Base-by-base conservation (phyloP, 2,113 vertebrate genomes). In the Gymnogyps californianus region DNA sequence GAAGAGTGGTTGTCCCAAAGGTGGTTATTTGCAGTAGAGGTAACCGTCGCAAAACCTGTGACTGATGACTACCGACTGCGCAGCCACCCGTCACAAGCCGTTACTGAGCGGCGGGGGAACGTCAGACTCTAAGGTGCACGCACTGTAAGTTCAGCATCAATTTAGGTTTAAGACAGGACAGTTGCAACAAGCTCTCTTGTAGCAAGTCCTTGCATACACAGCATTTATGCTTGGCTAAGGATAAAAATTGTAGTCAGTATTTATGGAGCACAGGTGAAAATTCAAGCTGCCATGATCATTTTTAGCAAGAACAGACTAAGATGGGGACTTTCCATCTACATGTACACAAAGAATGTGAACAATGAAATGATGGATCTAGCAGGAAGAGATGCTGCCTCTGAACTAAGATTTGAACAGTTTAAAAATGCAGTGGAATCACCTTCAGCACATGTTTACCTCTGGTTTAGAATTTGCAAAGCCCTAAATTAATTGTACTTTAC, bases 341-440 rank as follows among this genome's bases (percentile, higher is more conserved):
- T 0, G 1, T 62, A n/a, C 25, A 49, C 0, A 61, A 44, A 70
- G 0, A 77, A 84, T 6, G 16, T 57, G 29, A 42, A 78, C 6
- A 15, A 74, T 59, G 22, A 90, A 90, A 71, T n/a, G 8, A 66
- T 62, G 7, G 64, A 78, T 88, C 22, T 76, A 47, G 16, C 62
- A 58, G 29, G 38, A 88, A 62, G 38, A 88, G 29, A 26, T 51
- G 71, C 58, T 89, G 32, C 8, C 34, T 80, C 66, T 67, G n/a
- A 83, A 85, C 36, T 42, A 83, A 76, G 57, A 59, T 76, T 51
- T 88, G 66, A 82, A 71, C 19, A 49, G 32, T 54, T 40, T 40
- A 5, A 62, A 78, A 82, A 78, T 26, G 25, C 47, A 61, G 46
- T 62, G 42, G 34, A 78, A 85, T 79, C 10, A 42, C 42, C 19